phyloP scores from a whole-genome alignment of 2,113 vertebrate species.

The Ploceus nigricollis region DNA sequence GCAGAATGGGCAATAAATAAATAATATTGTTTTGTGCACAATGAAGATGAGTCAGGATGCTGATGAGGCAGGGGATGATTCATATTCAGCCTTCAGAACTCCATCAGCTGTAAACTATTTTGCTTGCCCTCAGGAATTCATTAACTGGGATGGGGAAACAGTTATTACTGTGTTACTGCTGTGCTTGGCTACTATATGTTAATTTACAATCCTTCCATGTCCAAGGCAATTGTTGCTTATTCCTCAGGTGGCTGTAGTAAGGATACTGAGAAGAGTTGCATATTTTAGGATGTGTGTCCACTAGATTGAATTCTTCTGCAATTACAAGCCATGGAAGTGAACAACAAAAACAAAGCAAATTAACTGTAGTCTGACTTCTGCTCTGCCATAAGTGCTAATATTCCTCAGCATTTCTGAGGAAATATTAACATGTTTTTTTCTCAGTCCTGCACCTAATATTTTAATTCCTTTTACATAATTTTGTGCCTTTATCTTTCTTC shows the following conservation, averaged over 20 bases:
- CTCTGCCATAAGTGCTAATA: background rate
- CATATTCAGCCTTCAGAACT: constrained; percentile 1
- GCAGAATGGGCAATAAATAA: constrained; percentile 7
- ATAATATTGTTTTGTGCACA: constrained; percentile 61
- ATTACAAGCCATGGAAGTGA: background rate
- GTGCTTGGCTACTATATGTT: constrained; percentile 1
- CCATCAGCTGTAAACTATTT: constrained; percentile 49
- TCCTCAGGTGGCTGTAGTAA: background rate
- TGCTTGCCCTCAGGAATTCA: constrained; percentile 38
- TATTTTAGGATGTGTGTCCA: background rate
- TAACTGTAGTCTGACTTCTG: background rate
- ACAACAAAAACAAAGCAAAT: background rate
- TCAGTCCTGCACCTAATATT: background rate
- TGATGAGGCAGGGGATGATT: constrained; percentile 57
- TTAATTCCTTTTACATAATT: background rate
- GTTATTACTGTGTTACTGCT: background rate
- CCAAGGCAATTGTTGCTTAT: background rate
- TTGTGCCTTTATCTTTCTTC: background rate
- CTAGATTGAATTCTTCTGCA: background rate
- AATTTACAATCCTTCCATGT: background rate
- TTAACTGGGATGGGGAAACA: background rate
- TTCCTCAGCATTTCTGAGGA: background rate
- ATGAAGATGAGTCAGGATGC: constrained; percentile 65
- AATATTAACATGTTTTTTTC: background rate
- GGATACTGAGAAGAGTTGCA: background rate